Base-by-base conservation (phyloP, 2,113 vertebrate species). In the Picathartes gymnocephalus region DNA sequence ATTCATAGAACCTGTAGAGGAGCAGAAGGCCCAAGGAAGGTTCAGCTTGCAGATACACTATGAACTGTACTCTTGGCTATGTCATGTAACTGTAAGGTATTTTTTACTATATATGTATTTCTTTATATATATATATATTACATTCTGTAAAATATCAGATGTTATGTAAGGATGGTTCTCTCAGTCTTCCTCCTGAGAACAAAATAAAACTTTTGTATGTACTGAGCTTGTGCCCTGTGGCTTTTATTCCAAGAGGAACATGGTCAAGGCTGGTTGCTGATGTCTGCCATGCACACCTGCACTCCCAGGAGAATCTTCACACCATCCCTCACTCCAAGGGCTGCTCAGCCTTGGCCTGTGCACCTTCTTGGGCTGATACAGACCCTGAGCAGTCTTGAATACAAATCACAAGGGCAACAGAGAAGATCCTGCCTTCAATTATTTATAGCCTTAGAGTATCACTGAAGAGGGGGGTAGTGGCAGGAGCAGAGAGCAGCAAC, bases 191-290 rank as follows among this genome's bases (percentile, higher is more conserved):
- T 76, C 30, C 69, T 72, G 53, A 92, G 88, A 94, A 92, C 66
- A 93, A 76, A 98, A 98, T 98, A 97, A 98, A 98, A 91, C n/a
- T 88, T 96, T 96, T 51, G 81, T 83, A 95, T 30, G 9, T 90
- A 92, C 33, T 44, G 47, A 85, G 22, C 31, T 81, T 37, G 44
- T 77, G 57, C 30, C 11, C 42, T 68, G 16, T 69, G 42, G 60
- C 39, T 81, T 73, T 81, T 50, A n/a, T 56, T 73, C 40, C 20
- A 19, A 37, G 48, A 31, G 11, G 39, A 47, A 40, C 23, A 11
- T 2, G 13, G 35, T 56, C 40, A 66, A 62, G 35, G 30, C 44
- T 88, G 51, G 39, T 80, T 53, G 24, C 30, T 31, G 15, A 27
- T 70, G 33, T 62, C 61, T 57, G 57, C 79, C 62, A 24, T 2